phyloP scores from a whole-genome alignment of 2,888 invertebrate genomes.

The Chloromyia formosa region DNA sequence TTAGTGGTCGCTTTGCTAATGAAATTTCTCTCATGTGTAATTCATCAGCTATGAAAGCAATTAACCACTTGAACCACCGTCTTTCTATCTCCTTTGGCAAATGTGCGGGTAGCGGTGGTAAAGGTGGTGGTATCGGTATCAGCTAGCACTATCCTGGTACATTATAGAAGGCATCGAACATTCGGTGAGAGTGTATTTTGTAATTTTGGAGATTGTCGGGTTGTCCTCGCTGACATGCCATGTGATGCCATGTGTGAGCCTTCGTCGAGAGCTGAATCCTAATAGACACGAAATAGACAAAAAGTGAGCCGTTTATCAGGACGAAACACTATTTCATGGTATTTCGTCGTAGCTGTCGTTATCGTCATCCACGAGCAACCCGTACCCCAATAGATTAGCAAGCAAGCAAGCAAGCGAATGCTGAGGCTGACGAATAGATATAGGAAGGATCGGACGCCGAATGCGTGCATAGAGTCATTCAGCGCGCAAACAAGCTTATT shows the following conservation, averaged over 20 bases:
- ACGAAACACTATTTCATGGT: slow-evolving; percentile 8
- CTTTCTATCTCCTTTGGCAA: too few species aligned
- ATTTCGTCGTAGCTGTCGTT: neutral
- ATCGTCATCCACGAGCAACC: neutral
- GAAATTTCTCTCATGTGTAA: slow-evolving; percentile 35
- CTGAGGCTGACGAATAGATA: neutral
- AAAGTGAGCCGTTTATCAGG: slow-evolving; percentile 27
- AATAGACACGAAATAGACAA: neutral
- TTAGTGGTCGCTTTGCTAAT: slow-evolving; percentile 29
- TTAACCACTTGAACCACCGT: slow-evolving; percentile 11
- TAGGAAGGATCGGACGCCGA: neutral
- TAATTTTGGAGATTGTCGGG: neutral
- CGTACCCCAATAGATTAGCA: too few species aligned
- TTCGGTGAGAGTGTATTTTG: too few species aligned
- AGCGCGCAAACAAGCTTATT: slow-evolving; percentile 8
- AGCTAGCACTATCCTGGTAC: too few species aligned
- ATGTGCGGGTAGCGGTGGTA: too few species aligned
- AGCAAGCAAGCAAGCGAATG: too few species aligned
- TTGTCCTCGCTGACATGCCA: neutral
- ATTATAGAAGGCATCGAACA: too few species aligned
- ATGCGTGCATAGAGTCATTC: neutral
- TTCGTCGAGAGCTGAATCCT: neutral
- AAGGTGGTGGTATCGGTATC: too few species aligned
- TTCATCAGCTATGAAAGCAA: slow-evolving; percentile 42
- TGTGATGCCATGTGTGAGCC: neutral